Evolutionary conservation across 2,888 invertebrate species (phyloP).

Genomic region (Pimpla rufipes): DNA sequence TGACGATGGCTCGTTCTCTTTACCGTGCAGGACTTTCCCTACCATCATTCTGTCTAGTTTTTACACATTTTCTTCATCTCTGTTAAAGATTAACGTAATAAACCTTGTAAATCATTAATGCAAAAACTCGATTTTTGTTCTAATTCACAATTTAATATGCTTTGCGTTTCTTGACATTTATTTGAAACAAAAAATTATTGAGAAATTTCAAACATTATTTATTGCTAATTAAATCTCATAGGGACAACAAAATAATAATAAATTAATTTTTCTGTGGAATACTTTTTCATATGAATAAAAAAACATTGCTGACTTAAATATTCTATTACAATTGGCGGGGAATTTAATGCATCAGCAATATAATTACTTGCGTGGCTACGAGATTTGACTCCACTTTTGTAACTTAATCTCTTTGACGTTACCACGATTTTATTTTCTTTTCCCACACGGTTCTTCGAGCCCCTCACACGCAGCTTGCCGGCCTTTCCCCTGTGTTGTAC

Average conservation of each 20-base stretch:
- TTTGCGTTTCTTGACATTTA: neutral
- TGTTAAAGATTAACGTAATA: too few relatives aligned
- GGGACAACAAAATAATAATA: neutral
- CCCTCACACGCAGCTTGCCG: constrained; percentile 22
- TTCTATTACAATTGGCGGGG: neutral
- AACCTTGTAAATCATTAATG: too few relatives aligned
- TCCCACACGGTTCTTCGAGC: constrained; percentile 37
- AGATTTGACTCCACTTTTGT: constrained; percentile 2
- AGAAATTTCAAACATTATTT: neutral
- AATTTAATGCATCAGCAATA: neutral
- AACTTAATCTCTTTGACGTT: constrained; percentile 29
- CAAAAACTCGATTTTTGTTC: too few relatives aligned
- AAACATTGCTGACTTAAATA: constrained; percentile 1
- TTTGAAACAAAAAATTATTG: neutral
- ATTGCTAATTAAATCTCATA: neutral
- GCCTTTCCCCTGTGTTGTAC: constrained; percentile 71
- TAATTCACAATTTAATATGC: constrained; percentile 39
- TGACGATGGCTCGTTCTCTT: constrained; percentile 42
- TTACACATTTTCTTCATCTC: neutral
- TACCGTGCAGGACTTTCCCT: constrained; percentile 41
- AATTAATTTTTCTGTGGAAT: neutral
- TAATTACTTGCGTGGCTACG: neutral
- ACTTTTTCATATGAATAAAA: neutral
- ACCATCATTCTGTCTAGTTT: constrained; percentile 37
- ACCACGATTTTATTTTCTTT: constrained; percentile 58